phyloP scores from a whole-genome alignment of 2,888 invertebrate genomes.

The Chrysodeixis includens region DNA sequence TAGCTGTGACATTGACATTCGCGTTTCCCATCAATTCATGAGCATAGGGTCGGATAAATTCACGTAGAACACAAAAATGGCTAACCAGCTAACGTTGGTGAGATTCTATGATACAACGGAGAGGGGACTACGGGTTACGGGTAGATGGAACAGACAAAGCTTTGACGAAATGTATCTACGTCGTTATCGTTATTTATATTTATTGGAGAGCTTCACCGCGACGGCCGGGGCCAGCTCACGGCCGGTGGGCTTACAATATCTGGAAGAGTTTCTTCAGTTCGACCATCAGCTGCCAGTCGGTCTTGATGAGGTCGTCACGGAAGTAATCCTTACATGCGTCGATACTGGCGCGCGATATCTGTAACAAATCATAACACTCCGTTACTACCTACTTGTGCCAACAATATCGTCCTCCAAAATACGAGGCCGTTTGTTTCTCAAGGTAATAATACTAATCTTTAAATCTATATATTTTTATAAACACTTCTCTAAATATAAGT shows the following conservation, averaged over 20 bases:
- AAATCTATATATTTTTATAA: neutral
- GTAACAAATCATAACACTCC: conserved; percentile 71
- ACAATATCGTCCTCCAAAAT: conserved; percentile 7
- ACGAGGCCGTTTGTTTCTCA: neutral
- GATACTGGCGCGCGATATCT: conserved; percentile 99
- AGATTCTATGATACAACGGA: conserved; percentile 62
- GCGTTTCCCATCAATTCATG: conserved; percentile 46
- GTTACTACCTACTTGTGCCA: neutral
- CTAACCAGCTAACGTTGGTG: conserved; percentile 53
- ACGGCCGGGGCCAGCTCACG: conserved; percentile 20
- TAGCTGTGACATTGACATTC: conserved; percentile 45
- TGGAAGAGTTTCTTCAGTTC: conserved; percentile 99
- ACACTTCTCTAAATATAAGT: neutral
- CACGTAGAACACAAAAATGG: conserved; percentile 40
- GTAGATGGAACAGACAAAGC: conserved; percentile 82
- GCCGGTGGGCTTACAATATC: conserved; percentile 92
- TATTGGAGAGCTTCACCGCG: conserved; percentile 68
- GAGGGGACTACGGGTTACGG: conserved; percentile 52
- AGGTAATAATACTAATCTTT: neutral
- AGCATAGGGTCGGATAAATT: conserved; percentile 40
- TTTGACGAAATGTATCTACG: conserved; percentile 52
- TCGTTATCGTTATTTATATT: conserved; percentile 50
- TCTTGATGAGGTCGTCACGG: conserved; percentile 98
- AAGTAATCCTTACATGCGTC: conserved; percentile 99
- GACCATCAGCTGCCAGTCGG: conserved; percentile 99